phyloP scores from a whole-genome alignment of 2,888 invertebrate species.

The Tineola bisselliella region DNA sequence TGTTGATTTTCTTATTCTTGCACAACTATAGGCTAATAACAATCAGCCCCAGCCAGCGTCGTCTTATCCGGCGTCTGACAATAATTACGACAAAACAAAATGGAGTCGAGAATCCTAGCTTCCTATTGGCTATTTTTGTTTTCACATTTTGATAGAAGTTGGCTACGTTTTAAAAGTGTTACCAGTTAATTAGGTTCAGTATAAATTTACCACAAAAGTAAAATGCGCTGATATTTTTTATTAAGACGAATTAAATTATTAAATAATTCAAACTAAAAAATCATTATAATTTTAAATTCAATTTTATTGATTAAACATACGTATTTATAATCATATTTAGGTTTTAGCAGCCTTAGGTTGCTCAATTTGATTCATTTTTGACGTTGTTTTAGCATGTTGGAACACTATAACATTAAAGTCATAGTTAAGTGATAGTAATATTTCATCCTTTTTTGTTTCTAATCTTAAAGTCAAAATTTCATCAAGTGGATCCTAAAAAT shows the following conservation, averaged over 20 bases:
- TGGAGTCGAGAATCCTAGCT: neutral
- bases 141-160: no score
- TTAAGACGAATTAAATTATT: no score
- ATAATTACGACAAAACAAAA: neutral
- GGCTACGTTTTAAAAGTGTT: no score
- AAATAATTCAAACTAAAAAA: no score
- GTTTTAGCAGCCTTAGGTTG: no score
- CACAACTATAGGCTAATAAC: neutral
- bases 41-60: neutral
- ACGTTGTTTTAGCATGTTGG: conserved; percentile 26
- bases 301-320: no score
- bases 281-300: no score
- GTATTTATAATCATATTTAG: no score
- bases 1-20: neutral
- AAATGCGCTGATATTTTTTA: no score
- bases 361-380: neutral
- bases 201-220: no score
- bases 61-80: neutral
- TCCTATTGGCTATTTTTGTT: no score
- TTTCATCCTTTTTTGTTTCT: conserved; percentile 42
- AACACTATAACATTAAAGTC: conserved; percentile 47
- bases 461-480: conserved; percentile 40
- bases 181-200: no score
- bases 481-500: conserved; percentile 39
- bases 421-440: conserved; percentile 39